A percentile compares a stretch with the other conserved stretches of the same genome.
Conservation (phyloP, 1,140 invertebrate species). For the Coboldia fuscipes region DNA sequence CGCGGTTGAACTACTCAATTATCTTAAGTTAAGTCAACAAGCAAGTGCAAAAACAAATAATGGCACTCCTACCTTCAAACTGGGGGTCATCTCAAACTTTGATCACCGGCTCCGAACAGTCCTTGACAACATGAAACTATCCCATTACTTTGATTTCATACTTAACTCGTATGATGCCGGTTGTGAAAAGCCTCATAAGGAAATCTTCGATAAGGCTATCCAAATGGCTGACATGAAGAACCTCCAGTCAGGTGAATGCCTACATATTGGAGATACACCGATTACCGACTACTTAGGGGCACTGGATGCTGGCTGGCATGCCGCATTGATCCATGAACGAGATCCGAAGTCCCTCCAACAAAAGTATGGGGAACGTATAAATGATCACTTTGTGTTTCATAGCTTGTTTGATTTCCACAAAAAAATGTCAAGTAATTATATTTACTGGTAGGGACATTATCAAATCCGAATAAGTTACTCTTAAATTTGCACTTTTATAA, state of each 20-base stretch:
- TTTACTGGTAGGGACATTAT: no score
- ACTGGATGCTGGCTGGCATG: conserved; percentile 47
- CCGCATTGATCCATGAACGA: conserved; percentile 31
- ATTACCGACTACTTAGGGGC: conserved; percentile 59
- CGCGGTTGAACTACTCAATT: conserved; percentile 34
- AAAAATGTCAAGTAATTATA: no score
- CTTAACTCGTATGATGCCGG: conserved; percentile 50
- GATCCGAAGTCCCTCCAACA: conserved; percentile 10
- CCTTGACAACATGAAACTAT: conserved; percentile 35
- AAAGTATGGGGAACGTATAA: conserved; percentile 15
- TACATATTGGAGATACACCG: conserved; percentile 65
- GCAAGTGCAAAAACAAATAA: conserved; percentile 3
- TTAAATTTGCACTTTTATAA: no score
- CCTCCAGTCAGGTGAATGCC: conserved; percentile 32
- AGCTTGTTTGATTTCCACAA: conserved; percentile 21
- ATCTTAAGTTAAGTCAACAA: conserved; percentile 22
- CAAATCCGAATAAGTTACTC: no score
- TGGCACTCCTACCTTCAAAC: conserved; percentile 16
- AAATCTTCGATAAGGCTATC: conserved; percentile 54
- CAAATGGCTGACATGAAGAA: conserved; percentile 17
- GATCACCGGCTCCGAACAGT: conserved; percentile 54
- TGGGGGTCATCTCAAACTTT: conserved; percentile 77
- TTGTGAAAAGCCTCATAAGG: conserved; percentile 47
- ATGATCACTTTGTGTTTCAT: conserved; percentile 13
- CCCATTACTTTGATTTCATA: conserved; percentile 56